Percentiles rank a stretch among this genome's conserved stretches.
Evolutionary conservation across 2,797 vertebrate genomes (phyloP).

Genomic region (Sebastolobus altivelis): DNA sequence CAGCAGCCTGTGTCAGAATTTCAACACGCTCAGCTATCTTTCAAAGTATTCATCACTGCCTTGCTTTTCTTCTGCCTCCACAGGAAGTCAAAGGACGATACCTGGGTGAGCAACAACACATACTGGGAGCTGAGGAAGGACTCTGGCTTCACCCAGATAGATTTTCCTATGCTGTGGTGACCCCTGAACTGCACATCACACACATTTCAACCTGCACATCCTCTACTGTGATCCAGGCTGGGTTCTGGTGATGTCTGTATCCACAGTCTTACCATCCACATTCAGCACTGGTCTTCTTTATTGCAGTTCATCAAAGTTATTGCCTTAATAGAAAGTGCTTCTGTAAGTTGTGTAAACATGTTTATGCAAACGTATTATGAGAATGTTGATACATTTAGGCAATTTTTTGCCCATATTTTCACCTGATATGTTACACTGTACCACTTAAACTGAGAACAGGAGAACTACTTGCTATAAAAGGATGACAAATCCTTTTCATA

Average conservation of each 20-base stretch:
- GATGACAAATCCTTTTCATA: constrained; percentile 36
- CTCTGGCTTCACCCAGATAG: constrained; percentile 89
- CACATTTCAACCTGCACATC: constrained; percentile 47
- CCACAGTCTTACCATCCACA: constrained; percentile 43
- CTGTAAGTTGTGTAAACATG: constrained; percentile 70
- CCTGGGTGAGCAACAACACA: constrained; percentile 94
- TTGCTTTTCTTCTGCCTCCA: constrained; percentile 25
- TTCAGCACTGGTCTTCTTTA: constrained; percentile 50
- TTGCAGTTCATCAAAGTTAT: constrained; percentile 65
- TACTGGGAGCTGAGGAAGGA: constrained; percentile 95
- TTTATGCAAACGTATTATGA: constrained; percentile 77
- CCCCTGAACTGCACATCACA: constrained; percentile 30
- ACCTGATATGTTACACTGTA: constrained; percentile 44
- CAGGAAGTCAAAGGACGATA: constrained; percentile 92
- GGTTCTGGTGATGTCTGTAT: constrained; percentile 58
- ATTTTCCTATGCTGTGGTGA: constrained; percentile 94
- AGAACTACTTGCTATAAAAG: constrained; percentile 47
- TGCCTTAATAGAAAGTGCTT: constrained; percentile 86
- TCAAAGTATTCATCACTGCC: neutral
- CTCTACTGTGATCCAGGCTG: constrained; percentile 65
- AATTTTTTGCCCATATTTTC: constrained; percentile 54
- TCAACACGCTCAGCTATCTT: neutral
- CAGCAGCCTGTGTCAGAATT: neutral
- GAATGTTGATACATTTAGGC: constrained; percentile 76
- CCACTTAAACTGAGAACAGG: constrained; percentile 48